phyloP scores from a whole-genome alignment of 35 echinoderm and acorn worm species.

The Holothuria glaberrima region DNA sequence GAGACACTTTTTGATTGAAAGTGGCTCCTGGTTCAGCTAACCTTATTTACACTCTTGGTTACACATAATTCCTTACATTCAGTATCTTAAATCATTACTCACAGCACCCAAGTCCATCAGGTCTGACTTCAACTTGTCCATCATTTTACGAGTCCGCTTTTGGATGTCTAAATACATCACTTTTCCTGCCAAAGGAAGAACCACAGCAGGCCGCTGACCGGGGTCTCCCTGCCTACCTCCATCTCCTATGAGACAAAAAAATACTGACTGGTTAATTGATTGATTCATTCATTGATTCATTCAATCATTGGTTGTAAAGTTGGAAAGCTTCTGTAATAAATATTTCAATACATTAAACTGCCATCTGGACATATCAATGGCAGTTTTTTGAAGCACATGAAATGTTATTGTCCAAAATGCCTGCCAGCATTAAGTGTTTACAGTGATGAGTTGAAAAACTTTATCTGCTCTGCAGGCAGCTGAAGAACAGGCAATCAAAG shows the following conservation, averaged over 20 bases:
- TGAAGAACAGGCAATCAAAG: too few species aligned
- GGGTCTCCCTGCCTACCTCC: background rate
- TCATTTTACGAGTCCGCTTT: background rate
- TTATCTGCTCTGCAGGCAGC: too few species aligned
- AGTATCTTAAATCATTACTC: too few species aligned
- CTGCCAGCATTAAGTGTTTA: too few species aligned
- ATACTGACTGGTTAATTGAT: background rate
- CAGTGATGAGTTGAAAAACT: too few species aligned
- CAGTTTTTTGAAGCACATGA: background rate
- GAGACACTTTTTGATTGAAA: too few species aligned
- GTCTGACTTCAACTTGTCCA: constrained; percentile 9
- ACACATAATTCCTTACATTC: too few species aligned
- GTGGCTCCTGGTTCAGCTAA: too few species aligned
- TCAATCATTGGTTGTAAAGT: background rate
- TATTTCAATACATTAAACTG: background rate
- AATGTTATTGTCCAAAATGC: too few species aligned
- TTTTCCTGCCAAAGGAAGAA: background rate
- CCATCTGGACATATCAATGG: background rate
- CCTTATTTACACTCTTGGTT: too few species aligned
- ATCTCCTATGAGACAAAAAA: background rate
- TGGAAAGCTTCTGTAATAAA: background rate
- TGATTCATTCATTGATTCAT: too few species aligned
- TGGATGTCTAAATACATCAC: constrained; percentile 26
- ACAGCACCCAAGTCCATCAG: constrained; percentile 19
- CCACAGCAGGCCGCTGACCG: background rate